Evolutionary conservation across 2,888 invertebrate genomes (phyloP).

Genomic region (Eumacrocentrus americanus): DNA sequence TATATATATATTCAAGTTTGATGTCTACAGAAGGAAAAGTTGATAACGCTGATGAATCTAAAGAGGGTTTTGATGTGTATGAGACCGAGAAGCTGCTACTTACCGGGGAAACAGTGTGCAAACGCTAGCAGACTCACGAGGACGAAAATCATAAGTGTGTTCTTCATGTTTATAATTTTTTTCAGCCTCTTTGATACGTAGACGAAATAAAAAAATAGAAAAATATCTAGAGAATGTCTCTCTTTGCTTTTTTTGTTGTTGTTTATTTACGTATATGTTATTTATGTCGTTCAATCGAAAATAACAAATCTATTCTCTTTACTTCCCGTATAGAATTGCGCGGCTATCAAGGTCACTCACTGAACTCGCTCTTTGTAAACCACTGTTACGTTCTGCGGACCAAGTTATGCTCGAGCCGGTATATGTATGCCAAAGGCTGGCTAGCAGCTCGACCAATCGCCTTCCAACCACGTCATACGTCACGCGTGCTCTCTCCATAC

Average conservation of each 20-base stretch:
- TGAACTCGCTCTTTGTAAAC: constrained; percentile 27
- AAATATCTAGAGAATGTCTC: constrained; percentile 23
- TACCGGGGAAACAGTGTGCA: constrained; percentile 51
- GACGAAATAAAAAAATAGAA: background rate
- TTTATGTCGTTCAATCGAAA: constrained; percentile 30
- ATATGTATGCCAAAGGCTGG: constrained; percentile 33
- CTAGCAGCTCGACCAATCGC: constrained; percentile 19
- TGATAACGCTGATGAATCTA: background rate
- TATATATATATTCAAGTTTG: background rate
- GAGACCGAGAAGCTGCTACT: constrained; percentile 35
- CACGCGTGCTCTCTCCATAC: constrained; percentile 10
- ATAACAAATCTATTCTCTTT: background rate
- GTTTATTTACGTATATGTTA: too few species aligned
- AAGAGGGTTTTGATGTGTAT: background rate
- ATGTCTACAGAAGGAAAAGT: background rate
- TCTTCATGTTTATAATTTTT: constrained; percentile 36
- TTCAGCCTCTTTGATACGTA: background rate
- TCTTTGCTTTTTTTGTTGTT: too few species aligned
- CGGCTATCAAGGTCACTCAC: constrained; percentile 42
- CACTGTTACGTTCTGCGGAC: constrained; percentile 36
- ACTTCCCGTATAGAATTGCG: constrained; percentile 15
- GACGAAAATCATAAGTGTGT: constrained; percentile 39
- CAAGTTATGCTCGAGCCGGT: constrained; percentile 29
- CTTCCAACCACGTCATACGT: constrained; percentile 15
- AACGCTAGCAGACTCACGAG: constrained; percentile 46